Evolutionary conservation across 2,113 vertebrate genomes (phyloP), one percentile per base, ranked within the genome.

Genomic region (Brevimyrus niger): DNA sequence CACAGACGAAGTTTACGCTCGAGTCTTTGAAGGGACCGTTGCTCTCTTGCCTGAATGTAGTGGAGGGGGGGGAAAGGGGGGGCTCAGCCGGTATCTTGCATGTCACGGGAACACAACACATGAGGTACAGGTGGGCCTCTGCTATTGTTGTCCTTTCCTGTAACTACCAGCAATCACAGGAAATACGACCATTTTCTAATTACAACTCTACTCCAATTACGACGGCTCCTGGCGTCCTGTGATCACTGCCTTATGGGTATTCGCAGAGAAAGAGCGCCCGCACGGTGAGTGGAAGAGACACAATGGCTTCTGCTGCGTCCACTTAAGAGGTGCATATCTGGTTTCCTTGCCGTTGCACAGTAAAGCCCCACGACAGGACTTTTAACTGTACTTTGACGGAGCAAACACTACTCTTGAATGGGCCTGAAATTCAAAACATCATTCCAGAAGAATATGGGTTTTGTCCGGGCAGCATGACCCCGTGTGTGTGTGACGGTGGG

Each of bases 401-500:
- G 48, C 15, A 86, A 31, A 87, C 48, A 21, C 13, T 55, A 19
- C 13, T 51, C 47, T 87, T 19, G 31, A 86, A 87, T 53, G 50
- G 85, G 50, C 48, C 85, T 87, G 85, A 87, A 87, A 88, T 61
- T 87, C 50, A 35, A 48, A 48, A 88, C 53, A n/a, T 55, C 58
- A 35, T 82, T 82, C 35, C 46, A 38, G 83, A 15, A 53, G n/a
- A 76, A 76, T 38, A 80, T 61, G 51, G 42, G 38, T 83, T 47
- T 87, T 53, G 50, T 87, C 50, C 85, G 17, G 15, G 50, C 47
- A 27, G 13, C 31, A 31, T 53, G 85, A 27, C 85, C 47, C 51
- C 27, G 51, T 55, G 86, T 87, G 86, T 87, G 86, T 87, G 86
- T 87, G 50, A 31, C n/a, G 51, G 48, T 89, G 50, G n/a, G 76